Conservation (phyloP, 92 coral and sea anemone species). For the Phenganax marumi region DNA sequence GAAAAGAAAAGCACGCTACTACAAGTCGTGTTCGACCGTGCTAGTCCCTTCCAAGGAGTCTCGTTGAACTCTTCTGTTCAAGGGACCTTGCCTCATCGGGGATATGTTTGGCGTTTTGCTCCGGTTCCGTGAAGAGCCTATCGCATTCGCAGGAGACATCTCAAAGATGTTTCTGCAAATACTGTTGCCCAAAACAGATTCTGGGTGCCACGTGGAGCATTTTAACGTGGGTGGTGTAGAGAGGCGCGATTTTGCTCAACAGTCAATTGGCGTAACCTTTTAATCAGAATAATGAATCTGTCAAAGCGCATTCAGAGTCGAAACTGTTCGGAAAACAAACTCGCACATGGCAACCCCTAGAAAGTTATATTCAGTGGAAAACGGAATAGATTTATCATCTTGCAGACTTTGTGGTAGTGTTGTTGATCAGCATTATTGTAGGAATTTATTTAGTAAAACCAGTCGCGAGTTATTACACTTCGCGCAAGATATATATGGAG, state of each 20-base stretch:
- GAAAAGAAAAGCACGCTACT: too few relatives aligned
- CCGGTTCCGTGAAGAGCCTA: constrained; percentile 38
- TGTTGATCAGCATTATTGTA: constrained; percentile 15
- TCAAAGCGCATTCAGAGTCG: too few relatives aligned
- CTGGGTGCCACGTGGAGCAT: too few relatives aligned
- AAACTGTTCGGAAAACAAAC: too few relatives aligned
- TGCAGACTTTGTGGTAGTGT: constrained; percentile 9
- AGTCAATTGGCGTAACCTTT: too few relatives aligned
- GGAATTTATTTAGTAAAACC: neutral
- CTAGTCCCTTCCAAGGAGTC: constrained; percentile 36
- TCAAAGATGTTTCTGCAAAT: constrained; percentile 54
- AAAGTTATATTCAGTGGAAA: neutral
- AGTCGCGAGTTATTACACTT: neutral
- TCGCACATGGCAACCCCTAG: too few relatives aligned
- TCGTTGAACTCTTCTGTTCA: constrained; percentile 47
- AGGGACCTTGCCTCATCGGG: constrained; percentile 48
- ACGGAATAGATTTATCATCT: neutral
- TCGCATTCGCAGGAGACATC: constrained; percentile 43
- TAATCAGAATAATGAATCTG: too few relatives aligned
- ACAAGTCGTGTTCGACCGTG: constrained; percentile 47
- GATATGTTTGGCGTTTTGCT: constrained; percentile 41
- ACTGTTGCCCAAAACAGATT: constrained; percentile 25
- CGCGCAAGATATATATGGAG: constrained; percentile 5
- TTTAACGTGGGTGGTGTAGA: too few relatives aligned
- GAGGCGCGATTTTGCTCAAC: too few relatives aligned